Percentiles rank a stretch among this genome's conserved stretches.
phyloP scores from a whole-genome alignment of 2,797 vertebrate genomes.

The Halcyon badia region DNA sequence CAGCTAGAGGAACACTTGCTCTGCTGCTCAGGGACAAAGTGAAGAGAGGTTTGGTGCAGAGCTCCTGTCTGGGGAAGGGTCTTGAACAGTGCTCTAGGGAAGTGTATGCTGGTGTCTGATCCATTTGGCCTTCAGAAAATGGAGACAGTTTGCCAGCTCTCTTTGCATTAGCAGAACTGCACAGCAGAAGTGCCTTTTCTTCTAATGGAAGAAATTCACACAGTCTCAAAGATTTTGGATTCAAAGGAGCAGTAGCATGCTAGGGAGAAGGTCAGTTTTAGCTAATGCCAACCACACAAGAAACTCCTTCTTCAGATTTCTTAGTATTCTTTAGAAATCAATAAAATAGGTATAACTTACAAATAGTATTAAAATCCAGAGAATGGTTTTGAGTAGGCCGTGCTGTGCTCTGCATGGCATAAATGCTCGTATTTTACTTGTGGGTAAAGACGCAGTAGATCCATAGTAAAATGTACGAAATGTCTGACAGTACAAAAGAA shows the following conservation, averaged over 20 bases:
- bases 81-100: neutral
- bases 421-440: neutral
- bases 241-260: neutral
- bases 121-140: rapidly evolving
- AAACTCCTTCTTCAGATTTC: neutral
- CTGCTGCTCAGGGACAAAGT: neutral
- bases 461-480: neutral
- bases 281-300: neutral
- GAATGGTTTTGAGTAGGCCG: neutral
- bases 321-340: neutral
- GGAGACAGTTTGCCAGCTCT: neutral
- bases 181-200: neutral
- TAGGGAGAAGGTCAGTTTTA: neutral
- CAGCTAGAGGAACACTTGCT: neutral
- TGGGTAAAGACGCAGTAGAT: neutral
- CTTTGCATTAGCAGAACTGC: neutral
- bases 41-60: neutral
- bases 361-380: neutral
- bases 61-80: neutral
- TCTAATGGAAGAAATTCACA: neutral
- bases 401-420: neutral
- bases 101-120: neutral
- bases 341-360: neutral
- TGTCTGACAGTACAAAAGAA: neutral
- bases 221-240: neutral